Evolutionary conservation across 1,140 invertebrate genomes (phyloP).

Genomic region (Bombus haemorrhoidalis): DNA sequence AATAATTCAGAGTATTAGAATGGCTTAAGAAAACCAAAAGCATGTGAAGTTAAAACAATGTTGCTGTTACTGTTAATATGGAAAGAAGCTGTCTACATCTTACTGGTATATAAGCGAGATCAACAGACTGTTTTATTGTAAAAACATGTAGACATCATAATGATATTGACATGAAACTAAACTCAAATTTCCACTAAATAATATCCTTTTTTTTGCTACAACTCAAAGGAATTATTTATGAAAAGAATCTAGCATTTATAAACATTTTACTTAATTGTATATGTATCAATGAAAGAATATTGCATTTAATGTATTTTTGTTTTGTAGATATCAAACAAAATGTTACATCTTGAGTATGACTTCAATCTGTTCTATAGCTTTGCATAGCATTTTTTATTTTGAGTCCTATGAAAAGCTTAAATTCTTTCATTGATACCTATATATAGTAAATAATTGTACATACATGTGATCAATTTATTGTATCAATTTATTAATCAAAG

Average conservation of each 20-base stretch:
- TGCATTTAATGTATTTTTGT: not conserved
- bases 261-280: slow-evolving; percentile 70
- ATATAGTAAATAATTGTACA: slow-evolving; percentile 78
- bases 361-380: slow-evolving; percentile 24
- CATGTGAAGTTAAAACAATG: slow-evolving; percentile 16
- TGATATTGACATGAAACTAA: slow-evolving; percentile 40
- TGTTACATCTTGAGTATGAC: slow-evolving; percentile 44
- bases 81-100: slow-evolving; percentile 50
- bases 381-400: slow-evolving; percentile 29
- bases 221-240: slow-evolving; percentile 75
- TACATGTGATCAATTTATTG: slow-evolving; percentile 66
- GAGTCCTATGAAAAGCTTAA: slow-evolving; percentile 51
- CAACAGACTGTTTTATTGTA: slow-evolving; percentile 54
- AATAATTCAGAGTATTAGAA: slow-evolving; percentile 96
- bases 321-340: not conserved
- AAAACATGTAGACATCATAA: slow-evolving; percentile 33
- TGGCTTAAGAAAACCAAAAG: slow-evolving; percentile 85
- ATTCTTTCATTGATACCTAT: slow-evolving; percentile 75
- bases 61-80: slow-evolving; percentile 58
- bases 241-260: slow-evolving; percentile 78
- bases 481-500: slow-evolving; percentile 68
- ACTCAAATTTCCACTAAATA: slow-evolving; percentile 29
- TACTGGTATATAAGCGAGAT: slow-evolving; percentile 47
- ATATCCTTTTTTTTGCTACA: slow-evolving; percentile 57
- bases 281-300: slow-evolving; percentile 64